Conservation (phyloP, 2,888 invertebrate species). For the Cremastinae sp. region DNA sequence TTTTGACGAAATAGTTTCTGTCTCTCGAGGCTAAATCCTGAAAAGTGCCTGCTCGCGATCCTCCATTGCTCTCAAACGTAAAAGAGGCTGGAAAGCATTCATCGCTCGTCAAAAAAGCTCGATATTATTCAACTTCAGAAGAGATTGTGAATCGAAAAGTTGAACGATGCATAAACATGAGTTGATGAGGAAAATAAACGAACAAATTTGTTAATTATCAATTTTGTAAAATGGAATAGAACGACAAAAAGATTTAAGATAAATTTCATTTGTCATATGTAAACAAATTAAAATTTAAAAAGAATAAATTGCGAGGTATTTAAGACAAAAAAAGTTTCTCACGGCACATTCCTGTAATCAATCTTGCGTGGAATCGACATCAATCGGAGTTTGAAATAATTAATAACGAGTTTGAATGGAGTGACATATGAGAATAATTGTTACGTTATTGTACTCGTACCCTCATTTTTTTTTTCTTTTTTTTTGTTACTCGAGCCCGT, state of each 20-base stretch:
- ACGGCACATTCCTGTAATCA: neutral
- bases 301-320: no score
- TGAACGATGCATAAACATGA: no score
- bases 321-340: no score
- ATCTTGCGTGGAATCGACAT: neutral
- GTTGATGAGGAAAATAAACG: no score
- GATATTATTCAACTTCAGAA: slow-evolving; percentile 18
- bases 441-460: neutral
- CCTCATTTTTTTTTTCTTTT: neutral
- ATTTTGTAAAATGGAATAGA: no score
- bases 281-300: no score
- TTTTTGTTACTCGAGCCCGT: slow-evolving; percentile 39
- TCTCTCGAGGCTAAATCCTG: slow-evolving; percentile 45
- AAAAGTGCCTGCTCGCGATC: slow-evolving; percentile 35
- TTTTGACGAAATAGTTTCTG: slow-evolving; percentile 3
- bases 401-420: no score
- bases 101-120: slow-evolving; percentile 14
- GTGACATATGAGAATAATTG: neutral
- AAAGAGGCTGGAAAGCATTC: slow-evolving; percentile 22
- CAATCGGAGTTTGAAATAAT: no score
- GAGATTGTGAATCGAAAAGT: slow-evolving; percentile 1
- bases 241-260: no score
- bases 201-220: no score
- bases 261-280: no score
- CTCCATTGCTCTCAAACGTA: slow-evolving; percentile 4